A percentile compares a stretch with the other conserved stretches of the same genome.
Conservation (phyloP, 2,797 vertebrate species). For the Sebastolobus alascanus region DNA sequence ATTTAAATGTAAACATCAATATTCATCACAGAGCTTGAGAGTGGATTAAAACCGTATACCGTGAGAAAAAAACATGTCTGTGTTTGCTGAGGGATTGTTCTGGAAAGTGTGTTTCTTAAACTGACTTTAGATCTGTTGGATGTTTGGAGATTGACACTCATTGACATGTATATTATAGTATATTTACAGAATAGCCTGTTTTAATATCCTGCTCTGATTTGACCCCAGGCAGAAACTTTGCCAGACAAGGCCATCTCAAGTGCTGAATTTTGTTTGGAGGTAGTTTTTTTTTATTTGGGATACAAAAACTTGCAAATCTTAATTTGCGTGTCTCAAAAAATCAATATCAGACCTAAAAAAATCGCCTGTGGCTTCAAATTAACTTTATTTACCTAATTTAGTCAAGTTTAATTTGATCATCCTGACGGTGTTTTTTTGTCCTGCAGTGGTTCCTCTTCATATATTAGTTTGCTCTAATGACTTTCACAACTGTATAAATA, state of each 20-base stretch:
- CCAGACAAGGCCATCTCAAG: constrained; percentile 17
- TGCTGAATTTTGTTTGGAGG: background rate
- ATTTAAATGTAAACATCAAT: constrained; percentile 62
- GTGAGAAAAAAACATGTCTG: constrained; percentile 3
- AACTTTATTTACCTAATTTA: constrained; percentile 12
- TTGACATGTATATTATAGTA: background rate
- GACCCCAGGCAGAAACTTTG: constrained; percentile 8
- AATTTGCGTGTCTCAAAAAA: background rate
- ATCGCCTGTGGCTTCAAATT: background rate
- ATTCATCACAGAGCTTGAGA: constrained; percentile 51
- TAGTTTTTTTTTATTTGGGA: background rate
- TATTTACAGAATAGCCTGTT: constrained; percentile 13
- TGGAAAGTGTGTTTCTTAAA: background rate
- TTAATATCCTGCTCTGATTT: constrained; percentile 26
- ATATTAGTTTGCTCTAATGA: constrained; percentile 39
- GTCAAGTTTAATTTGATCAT: constrained; percentile 24
- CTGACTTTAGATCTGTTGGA: background rate
- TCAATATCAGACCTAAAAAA: background rate
- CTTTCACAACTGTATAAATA: constrained; percentile 36
- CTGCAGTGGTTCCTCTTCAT: constrained; percentile 26
- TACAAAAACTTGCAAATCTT: background rate
- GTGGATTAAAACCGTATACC: constrained; percentile 27
- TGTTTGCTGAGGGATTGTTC: constrained; percentile 1
- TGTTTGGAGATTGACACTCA: constrained; percentile 1
- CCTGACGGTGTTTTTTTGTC: constrained; percentile 22